Evolutionary conservation across 92 coral and sea anemone species (phyloP).

Genomic region (Siderastrea siderea): DNA sequence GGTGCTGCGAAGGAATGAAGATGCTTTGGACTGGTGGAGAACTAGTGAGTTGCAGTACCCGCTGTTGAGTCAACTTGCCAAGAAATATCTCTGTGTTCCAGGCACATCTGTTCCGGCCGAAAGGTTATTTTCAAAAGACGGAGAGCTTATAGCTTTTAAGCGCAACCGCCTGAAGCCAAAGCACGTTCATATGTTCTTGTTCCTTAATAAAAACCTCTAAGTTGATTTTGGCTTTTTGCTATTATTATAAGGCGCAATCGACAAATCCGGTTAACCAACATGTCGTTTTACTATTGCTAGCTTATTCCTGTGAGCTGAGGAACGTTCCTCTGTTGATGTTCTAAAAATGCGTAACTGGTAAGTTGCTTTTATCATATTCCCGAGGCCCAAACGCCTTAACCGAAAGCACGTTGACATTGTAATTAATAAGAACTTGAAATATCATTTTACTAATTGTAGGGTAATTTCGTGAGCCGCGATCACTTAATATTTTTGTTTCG

Average conservation of each 20-base stretch:
- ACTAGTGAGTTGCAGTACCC: conserved; percentile 7
- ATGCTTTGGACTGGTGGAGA: conserved; percentile 55
- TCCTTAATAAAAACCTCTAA: conserved; percentile 34
- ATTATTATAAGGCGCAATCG: background rate
- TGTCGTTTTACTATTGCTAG: too few relatives aligned
- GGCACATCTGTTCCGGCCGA: conserved; percentile 40
- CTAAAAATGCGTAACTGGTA: too few relatives aligned
- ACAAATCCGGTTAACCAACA: too few relatives aligned
- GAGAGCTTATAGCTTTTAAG: conserved; percentile 28
- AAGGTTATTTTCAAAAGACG: conserved; percentile 30
- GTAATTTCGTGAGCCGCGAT: too few relatives aligned
- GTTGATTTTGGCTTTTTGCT: background rate
- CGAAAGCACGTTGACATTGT: too few relatives aligned
- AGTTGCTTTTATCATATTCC: too few relatives aligned
- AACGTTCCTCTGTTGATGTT: too few relatives aligned
- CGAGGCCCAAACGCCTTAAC: too few relatives aligned
- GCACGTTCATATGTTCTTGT: conserved; percentile 36
- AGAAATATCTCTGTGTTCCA: conserved; percentile 26
- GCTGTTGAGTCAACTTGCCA: conserved; percentile 22
- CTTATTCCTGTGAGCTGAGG: too few relatives aligned
- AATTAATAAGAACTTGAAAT: too few relatives aligned
- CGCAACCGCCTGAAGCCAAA: conserved; percentile 39
- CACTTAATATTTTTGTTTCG: too few relatives aligned
- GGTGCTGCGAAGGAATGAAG: conserved; percentile 28
- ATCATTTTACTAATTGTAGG: too few relatives aligned